phyloP scores from a whole-genome alignment of 2,113 vertebrate species.

The Psammodynastes pulverulentus region DNA sequence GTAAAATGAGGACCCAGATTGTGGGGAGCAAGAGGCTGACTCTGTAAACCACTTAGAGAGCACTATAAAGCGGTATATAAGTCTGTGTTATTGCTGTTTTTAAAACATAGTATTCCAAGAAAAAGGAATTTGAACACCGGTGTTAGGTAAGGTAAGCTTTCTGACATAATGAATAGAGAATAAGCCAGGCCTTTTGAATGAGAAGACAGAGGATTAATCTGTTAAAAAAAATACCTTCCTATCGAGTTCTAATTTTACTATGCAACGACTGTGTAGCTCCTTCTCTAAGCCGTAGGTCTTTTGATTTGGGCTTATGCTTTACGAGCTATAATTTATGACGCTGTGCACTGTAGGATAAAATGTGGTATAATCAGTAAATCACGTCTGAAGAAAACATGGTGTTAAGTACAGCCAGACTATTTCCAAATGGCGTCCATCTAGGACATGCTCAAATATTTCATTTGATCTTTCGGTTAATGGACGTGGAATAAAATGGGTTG shows the following conservation, averaged over 20 bases:
- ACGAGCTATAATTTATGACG: neutral
- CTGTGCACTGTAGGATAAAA: neutral
- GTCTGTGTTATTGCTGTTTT: too few species aligned
- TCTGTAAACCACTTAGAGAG: too few species aligned
- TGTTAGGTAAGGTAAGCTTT: neutral
- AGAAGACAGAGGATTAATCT: neutral
- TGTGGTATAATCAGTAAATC: neutral
- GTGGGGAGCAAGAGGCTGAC: too few species aligned
- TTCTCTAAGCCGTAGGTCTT: neutral
- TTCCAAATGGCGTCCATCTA: neutral
- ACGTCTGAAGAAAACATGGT: neutral
- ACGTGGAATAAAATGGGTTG: neutral
- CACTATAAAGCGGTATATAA: too few species aligned
- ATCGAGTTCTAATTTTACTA: neutral
- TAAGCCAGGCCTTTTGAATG: neutral
- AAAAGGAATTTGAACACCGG: neutral
- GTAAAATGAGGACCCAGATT: too few species aligned
- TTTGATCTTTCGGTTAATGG: neutral
- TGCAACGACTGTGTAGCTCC: neutral
- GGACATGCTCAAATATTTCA: neutral
- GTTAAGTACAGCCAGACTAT: neutral
- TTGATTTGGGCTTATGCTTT: neutral
- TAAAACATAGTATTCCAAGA: neutral
- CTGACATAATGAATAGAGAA: neutral
- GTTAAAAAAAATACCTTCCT: neutral